phyloP scores from a whole-genome alignment of 1,140 invertebrate genomes.

The Bathynomus jamesi region DNA sequence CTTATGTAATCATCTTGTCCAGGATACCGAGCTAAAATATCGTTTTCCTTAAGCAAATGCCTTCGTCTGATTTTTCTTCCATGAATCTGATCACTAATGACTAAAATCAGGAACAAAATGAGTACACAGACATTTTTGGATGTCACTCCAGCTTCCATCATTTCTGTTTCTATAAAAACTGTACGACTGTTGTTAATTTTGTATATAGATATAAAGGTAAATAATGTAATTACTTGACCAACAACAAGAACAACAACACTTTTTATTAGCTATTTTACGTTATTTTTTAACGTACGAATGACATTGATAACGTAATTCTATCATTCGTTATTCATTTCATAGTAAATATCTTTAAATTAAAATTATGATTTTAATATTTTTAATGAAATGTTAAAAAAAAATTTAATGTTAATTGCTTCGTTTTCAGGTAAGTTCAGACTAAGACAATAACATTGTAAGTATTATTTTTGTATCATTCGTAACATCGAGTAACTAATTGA shows the following conservation, averaged over 20 bases:
- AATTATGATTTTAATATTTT: too few species aligned
- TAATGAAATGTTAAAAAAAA: too few species aligned
- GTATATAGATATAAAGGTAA: neutral
- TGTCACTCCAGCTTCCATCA: too few species aligned
- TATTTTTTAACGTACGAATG: neutral
- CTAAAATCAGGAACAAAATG: neutral
- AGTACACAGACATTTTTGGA: neutral
- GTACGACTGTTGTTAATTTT: neutral
- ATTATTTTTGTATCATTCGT: neutral
- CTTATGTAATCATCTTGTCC: neutral
- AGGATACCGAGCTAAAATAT: neutral
- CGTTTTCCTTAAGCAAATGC: neutral
- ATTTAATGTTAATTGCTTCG: neutral
- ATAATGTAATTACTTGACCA: neutral
- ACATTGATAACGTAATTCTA: too few species aligned
- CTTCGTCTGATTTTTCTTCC: neutral
- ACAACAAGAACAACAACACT: neutral
- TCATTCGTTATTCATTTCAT: too few species aligned
- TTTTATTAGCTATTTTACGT: neutral
- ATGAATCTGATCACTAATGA: neutral
- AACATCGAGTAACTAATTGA: neutral
- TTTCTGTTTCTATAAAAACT: too few species aligned
- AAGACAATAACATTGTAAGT: neutral
- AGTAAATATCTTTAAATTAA: too few species aligned
- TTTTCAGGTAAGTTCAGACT: neutral